Percentiles rank a stretch among this genome's conserved stretches.
phyloP scores from a whole-genome alignment of 2,113 vertebrate species.

The Scophthalmus maximus region DNA sequence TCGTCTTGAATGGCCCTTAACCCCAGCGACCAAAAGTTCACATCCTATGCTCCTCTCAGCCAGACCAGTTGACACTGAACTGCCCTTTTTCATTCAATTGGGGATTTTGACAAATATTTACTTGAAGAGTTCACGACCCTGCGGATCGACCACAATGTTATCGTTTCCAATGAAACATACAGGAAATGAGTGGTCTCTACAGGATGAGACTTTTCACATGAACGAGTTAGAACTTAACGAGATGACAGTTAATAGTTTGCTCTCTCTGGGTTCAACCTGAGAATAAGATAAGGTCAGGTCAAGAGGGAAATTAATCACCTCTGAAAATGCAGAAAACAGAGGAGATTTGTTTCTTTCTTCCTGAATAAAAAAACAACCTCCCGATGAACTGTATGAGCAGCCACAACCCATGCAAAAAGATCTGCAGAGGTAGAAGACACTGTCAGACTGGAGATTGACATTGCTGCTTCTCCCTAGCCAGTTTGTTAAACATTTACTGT shows the following conservation, averaged over 20 bases:
- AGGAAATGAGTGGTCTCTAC: conserved; percentile 52
- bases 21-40: conserved; percentile 68
- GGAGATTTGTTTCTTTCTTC: neutral
- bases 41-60: conserved; percentile 64
- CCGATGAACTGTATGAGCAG: neutral
- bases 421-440: conserved; percentile 1
- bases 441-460: conserved; percentile 50
- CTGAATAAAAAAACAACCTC: conserved; percentile 4
- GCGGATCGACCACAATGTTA: conserved; percentile 55
- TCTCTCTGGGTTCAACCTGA: neutral
- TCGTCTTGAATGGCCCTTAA: conserved; percentile 54
- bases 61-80: conserved; percentile 65
- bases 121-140: conserved; percentile 73
- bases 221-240: conserved; percentile 1
- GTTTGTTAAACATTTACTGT: conserved; percentile 78
- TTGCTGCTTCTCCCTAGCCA: conserved; percentile 52
- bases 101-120: conserved; percentile 78
- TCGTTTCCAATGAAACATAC: conserved; percentile 28
- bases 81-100: conserved; percentile 70
- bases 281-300: neutral
- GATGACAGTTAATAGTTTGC: neutral
- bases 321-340: conserved; percentile 12
- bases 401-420: neutral
- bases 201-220: conserved; percentile 11
- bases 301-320: conserved; percentile 23